phyloP scores from a whole-genome alignment of 2,888 invertebrate species.

The Lepidochrysops patricia region DNA sequence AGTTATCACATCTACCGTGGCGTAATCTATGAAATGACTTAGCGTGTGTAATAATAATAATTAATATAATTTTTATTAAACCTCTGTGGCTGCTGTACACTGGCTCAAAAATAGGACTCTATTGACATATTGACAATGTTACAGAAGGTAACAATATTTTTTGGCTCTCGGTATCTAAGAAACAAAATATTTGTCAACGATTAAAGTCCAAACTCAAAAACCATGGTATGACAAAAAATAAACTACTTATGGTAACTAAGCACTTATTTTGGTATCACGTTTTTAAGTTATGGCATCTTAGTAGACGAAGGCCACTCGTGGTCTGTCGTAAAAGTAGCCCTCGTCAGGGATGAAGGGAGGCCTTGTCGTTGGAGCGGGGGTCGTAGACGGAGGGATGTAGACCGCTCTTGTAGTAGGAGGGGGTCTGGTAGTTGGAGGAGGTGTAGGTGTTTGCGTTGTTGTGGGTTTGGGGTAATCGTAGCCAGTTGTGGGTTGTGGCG shows the following conservation, averaged over 20 bases:
- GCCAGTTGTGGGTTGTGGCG: constrained; percentile 31
- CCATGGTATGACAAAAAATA: constrained; percentile 8
- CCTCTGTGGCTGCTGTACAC: neutral
- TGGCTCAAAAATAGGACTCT: neutral
- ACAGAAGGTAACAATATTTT: too few species aligned
- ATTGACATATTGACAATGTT: neutral
- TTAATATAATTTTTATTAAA: constrained; percentile 4
- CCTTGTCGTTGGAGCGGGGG: constrained; percentile 37
- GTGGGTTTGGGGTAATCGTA: constrained; percentile 38
- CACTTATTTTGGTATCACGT: constrained; percentile 61
- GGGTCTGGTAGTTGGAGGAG: constrained; percentile 33
- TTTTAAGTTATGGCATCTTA: constrained; percentile 52
- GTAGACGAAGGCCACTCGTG: constrained; percentile 57
- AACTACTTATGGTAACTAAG: constrained; percentile 16
- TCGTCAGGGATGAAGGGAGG: constrained; percentile 51
- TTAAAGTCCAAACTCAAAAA: neutral
- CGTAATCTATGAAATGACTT: constrained; percentile 3
- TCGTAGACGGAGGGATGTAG: constrained; percentile 31
- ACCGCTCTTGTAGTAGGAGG: constrained; percentile 38
- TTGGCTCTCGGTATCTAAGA: too few species aligned
- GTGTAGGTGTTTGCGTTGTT: constrained; percentile 26
- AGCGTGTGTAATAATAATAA: constrained; percentile 5
- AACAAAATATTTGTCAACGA: neutral
- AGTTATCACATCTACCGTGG: constrained; percentile 5
- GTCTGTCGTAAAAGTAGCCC: constrained; percentile 64